Evolutionary conservation across 2,888 invertebrate species (phyloP).

Genomic region (Macrophya alboannulata): DNA sequence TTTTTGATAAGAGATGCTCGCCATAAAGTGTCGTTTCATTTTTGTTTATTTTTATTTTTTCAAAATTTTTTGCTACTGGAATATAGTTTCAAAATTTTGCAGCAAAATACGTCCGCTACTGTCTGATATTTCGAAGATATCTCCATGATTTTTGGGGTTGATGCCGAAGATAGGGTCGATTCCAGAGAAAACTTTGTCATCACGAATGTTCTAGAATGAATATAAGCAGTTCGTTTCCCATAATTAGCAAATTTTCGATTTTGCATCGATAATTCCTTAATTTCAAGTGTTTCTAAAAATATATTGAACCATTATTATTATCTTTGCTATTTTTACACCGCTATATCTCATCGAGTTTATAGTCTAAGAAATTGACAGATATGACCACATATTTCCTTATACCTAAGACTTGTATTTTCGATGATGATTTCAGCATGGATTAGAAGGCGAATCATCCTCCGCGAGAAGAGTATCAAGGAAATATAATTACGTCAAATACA

Average conservation of each 20-base stretch:
- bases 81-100: background rate
- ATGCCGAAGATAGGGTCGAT: background rate
- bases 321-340: background rate
- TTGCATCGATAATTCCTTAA: background rate
- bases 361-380: background rate
- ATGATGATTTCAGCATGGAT: conserved; percentile 9
- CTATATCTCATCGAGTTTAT: background rate
- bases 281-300: background rate
- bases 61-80: background rate
- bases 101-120: background rate
- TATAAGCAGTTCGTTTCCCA: too few species aligned
- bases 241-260: too few species aligned
- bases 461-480: background rate
- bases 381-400: background rate
- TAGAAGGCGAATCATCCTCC: background rate
- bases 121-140: background rate
- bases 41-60: background rate
- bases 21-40: background rate
- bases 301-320: background rate
- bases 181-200: too few species aligned
- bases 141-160: background rate
- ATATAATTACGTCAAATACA: background rate
- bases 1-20: background rate
- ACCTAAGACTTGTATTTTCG: background rate
- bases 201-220: too few species aligned